These are phyloP conservation scores for Malacoraja senta DNA, from an alignment of 2,797 vertebrate genomes.

Conservation along the genomic window DNA sequence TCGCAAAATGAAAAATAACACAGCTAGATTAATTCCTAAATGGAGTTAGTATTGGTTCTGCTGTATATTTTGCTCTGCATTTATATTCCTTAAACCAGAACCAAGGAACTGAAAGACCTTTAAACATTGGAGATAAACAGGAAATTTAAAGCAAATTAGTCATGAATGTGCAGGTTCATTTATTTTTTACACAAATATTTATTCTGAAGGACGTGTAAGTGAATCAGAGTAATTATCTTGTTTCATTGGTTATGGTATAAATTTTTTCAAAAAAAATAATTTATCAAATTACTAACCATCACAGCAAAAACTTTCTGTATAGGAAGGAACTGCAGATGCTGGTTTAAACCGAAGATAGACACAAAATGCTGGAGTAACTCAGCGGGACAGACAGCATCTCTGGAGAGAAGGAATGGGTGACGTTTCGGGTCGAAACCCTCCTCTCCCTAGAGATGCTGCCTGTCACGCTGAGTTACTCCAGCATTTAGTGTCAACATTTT, in stretches of 20 bases:
- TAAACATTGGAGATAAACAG: not conserved
- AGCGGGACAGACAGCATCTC: no score
- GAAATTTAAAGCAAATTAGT: not conserved
- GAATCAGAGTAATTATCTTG: not conserved
- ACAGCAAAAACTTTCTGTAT: not conserved
- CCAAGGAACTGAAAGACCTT: not conserved
- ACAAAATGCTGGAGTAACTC: no score
- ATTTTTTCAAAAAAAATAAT: not conserved
- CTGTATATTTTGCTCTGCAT: not conserved
- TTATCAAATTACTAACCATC: not conserved
- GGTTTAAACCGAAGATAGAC: no score
- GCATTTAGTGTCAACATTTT: not conserved
- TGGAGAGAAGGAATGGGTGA: no score
- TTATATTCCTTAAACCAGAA: not conserved
- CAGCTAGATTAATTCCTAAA: not conserved
- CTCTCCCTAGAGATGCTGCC: no score
- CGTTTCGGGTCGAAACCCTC: no score
- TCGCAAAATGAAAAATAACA: not conserved
- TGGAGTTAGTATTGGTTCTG: constrained; percentile 6
- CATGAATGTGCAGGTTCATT: not conserved
- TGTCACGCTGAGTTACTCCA: no score
- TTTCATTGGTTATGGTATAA: not conserved
- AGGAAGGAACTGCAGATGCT: no score
- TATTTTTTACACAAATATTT: not conserved
- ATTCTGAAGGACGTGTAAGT: not conserved